Percentiles rank a stretch among this genome's conserved stretches.
Conservation (phyloP, 2,888 invertebrate species). For the Agrochola circellaris region DNA sequence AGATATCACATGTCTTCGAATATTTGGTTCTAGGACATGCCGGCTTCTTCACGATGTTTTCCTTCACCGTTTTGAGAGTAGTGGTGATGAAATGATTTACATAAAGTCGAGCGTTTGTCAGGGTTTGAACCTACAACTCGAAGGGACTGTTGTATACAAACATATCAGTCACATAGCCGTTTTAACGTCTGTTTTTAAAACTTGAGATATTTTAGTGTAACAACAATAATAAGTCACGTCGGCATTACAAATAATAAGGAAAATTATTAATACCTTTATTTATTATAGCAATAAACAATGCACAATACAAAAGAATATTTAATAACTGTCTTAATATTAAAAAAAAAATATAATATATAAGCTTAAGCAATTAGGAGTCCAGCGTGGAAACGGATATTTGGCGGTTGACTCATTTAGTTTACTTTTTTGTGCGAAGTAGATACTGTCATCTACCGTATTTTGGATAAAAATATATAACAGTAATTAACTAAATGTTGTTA, state of each 20-base stretch:
- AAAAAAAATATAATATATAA: no score
- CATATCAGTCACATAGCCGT: background rate
- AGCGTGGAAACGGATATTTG: background rate
- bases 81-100: no score
- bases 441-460: background rate
- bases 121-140: no score
- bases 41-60: no score
- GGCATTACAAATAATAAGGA: background rate
- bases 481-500: background rate
- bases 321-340: background rate
- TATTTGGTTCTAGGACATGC: no score
- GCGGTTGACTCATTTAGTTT: background rate
- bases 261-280: background rate
- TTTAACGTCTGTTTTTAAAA: background rate
- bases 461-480: background rate
- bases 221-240: background rate
- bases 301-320: background rate
- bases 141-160: no score
- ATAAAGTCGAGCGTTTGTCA: no score
- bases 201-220: background rate
- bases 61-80: no score
- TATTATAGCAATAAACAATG: background rate
- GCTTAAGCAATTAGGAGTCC: background rate
- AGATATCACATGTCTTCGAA: no score
- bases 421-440: background rate